These are phyloP conservation scores for Dicyrtomina minuta DNA, from an alignment of 2,888 invertebrate genomes.

Conservation along the genomic window DNA sequence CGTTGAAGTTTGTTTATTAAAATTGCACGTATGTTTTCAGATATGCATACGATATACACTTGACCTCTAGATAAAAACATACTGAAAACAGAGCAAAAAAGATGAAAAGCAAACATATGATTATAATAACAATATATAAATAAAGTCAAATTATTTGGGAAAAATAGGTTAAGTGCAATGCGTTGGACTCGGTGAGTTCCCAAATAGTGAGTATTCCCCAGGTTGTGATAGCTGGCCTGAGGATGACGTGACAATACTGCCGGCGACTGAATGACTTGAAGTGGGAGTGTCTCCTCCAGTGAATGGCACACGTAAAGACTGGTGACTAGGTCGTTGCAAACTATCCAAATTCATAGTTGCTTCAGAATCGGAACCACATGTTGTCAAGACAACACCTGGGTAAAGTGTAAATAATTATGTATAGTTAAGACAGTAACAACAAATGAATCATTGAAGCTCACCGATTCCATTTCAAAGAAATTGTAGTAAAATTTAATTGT, in stretches of 20 bases:
- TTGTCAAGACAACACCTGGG: constrained; percentile 50
- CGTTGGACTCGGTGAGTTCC: constrained; percentile 34
- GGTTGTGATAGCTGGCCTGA: constrained; percentile 30
- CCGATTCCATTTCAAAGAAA: too few relatives aligned
- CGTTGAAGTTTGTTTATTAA: too few relatives aligned
- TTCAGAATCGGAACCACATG: constrained; percentile 50
- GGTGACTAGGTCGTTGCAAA: constrained; percentile 42
- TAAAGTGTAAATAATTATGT: too few relatives aligned
- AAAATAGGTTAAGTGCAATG: constrained; percentile 17
- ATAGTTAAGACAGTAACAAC: too few relatives aligned
- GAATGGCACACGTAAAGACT: constrained; percentile 50
- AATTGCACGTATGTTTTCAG: too few relatives aligned
- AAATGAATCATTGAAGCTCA: too few relatives aligned
- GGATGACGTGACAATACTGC: constrained; percentile 17
- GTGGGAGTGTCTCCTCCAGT: constrained; percentile 36
- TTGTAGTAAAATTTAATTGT: too few relatives aligned
- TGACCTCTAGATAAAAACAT: neutral
- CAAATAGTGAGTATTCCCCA: constrained; percentile 46
- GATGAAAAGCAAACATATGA: too few relatives aligned
- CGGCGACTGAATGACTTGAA: constrained; percentile 21
- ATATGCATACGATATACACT: too few relatives aligned
- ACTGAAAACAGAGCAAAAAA: neutral
- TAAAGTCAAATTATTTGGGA: too few relatives aligned
- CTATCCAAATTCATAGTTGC: constrained; percentile 37
- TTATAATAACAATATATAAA: too few relatives aligned